Percentiles rank a stretch among this genome's conserved stretches.
Conservation (phyloP, 2,888 invertebrate species). For the Vesta saturnalis region DNA sequence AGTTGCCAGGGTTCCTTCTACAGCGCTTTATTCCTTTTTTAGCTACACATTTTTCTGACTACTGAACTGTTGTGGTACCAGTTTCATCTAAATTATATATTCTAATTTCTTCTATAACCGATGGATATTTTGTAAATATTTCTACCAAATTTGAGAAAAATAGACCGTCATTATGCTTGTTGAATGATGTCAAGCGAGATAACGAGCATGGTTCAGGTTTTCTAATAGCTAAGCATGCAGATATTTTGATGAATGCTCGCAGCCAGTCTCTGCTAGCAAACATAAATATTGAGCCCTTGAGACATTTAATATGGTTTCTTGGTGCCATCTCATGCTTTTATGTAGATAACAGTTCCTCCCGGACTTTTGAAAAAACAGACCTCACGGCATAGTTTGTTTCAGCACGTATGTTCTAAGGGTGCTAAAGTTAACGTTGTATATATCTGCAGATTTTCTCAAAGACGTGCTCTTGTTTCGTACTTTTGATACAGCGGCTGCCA, state of each 20-base stretch:
- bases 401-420: too few species aligned
- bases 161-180: conserved; percentile 33
- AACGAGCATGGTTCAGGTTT: conserved; percentile 34
- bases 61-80: conserved; percentile 35
- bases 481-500: too few species aligned
- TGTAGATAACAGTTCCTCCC: too few species aligned
- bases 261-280: not conserved
- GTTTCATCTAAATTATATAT: conserved; percentile 41
- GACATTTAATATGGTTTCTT: not conserved
- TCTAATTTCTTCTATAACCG: conserved; percentile 27
- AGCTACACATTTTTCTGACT: conserved; percentile 40
- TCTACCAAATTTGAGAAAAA: conserved; percentile 35
- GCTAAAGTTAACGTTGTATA: too few species aligned
- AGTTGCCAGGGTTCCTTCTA: conserved; percentile 53
- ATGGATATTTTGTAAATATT: conserved; percentile 29
- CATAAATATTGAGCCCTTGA: not conserved
- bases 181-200: conserved; percentile 34
- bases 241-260: not conserved
- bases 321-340: not conserved
- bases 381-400: too few species aligned
- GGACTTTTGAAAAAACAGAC: too few species aligned
- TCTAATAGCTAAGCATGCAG: conserved; percentile 18
- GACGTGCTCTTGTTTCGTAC: too few species aligned
- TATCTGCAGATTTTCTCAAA: too few species aligned
- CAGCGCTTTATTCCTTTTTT: conserved; percentile 47